Evolutionary conservation across 2,113 vertebrate species (phyloP), one percentile per base, ranked within the genome.

Genomic region (Pygoscelis adeliae): DNA sequence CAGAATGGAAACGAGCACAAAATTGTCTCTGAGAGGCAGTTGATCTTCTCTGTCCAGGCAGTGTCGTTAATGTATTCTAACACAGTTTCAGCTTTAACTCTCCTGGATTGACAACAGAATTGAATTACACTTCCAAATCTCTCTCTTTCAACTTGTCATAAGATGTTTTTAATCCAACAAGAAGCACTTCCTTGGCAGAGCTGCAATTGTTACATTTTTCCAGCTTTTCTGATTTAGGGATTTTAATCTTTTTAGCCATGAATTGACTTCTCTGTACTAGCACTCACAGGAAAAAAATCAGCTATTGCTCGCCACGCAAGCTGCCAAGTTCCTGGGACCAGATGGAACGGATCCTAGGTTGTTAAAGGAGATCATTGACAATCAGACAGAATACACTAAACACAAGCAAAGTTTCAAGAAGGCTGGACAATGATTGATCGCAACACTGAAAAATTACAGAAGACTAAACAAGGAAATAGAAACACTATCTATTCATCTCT

Each of bases 171-270:
- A 96, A 95, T 88, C 89, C 93, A 95, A 95, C 87, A 74, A 94
- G 95, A 69, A 97, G 95, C 58, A 91, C 85, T 95, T 96, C 89
- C 95, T 93, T 95, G 93, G 93, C 96, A 97, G 62, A 67, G 63
- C 2, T 85, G 74, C 84, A 90, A 91, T 40, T 95, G 94, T 96
- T 83, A 79, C 25, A 96, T 94, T 96, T 95, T 86, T 36, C 93
- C 89, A 96, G 96, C 82, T 96, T 96, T 94, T 91, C 91, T 83
- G 94, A 97, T 95, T 95, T 80, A 95, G 50, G 84, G 85, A 90
- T 95, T 95, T 97, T 96, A 91, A 96, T 97, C 94, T 96, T 96
- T 97, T 96, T 93, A 96, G 91, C 96, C 82, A 88, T 91, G 89
- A 97, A 97, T 91, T 83, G 89, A 96, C 93, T 97, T 93, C 82